Evolutionary conservation across 2,888 invertebrate genomes (phyloP).

Genomic region (Eupithecia insigniata): DNA sequence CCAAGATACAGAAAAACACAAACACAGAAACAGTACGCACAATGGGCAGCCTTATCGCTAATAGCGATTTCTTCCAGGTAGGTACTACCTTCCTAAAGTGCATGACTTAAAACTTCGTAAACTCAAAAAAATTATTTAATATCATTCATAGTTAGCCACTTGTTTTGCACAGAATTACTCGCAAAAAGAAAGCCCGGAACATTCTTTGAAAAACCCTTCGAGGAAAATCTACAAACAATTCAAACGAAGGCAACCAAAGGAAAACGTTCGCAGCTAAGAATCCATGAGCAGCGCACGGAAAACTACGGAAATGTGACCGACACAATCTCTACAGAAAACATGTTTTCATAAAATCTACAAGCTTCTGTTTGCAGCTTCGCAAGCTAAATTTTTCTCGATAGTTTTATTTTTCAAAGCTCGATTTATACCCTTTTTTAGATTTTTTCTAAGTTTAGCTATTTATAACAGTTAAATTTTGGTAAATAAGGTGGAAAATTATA

Average conservation of each 20-base stretch:
- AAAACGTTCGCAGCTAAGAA: conserved; percentile 1
- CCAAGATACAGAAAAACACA: too few relatives aligned
- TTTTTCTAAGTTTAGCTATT: too few relatives aligned
- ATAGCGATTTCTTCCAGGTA: too few relatives aligned
- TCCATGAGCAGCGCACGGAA: background rate
- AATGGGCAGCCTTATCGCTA: too few relatives aligned
- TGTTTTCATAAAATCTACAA: background rate
- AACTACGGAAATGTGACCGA: background rate
- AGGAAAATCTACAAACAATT: conserved; percentile 5
- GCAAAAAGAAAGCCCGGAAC: background rate
- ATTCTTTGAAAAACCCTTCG: background rate
- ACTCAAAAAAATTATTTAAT: background rate
- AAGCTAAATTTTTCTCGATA: too few relatives aligned
- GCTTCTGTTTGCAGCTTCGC: background rate
- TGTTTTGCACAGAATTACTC: background rate
- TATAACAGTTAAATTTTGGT: too few relatives aligned
- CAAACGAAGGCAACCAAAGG: conserved; percentile 2
- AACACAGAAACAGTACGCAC: too few relatives aligned
- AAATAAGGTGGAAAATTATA: too few relatives aligned
- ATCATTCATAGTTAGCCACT: background rate
- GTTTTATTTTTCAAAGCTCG: too few relatives aligned
- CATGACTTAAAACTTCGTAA: too few relatives aligned
- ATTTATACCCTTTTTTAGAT: too few relatives aligned
- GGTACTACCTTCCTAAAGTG: too few relatives aligned
- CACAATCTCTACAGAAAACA: background rate